These are phyloP conservation scores for Phaenicophaeus curvirostris DNA, from an alignment of 2,797 vertebrate genomes.

Conservation along the genomic window DNA sequence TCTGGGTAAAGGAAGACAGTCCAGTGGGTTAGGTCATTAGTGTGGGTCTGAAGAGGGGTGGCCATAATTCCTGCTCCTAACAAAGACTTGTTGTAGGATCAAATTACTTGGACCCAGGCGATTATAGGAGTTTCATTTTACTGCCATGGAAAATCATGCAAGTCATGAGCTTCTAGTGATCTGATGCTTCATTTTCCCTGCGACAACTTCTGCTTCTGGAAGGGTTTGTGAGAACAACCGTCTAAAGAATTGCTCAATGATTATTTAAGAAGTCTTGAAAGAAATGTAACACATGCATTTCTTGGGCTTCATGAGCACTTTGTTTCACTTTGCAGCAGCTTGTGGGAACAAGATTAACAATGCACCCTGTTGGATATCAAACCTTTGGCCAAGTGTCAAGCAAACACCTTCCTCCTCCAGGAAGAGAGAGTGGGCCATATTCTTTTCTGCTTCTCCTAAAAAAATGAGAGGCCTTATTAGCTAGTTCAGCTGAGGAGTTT, in stretches of 20 bases:
- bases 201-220: neutral
- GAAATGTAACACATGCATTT: fast-evolving
- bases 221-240: neutral
- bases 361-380: neutral
- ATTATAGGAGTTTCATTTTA: neutral
- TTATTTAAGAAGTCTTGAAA: neutral
- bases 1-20: neutral
- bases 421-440: fast-evolving
- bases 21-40: neutral
- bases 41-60: neutral
- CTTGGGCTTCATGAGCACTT: neutral
- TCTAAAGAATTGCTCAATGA: neutral
- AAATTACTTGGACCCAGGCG: neutral
- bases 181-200: neutral
- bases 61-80: neutral
- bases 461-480: neutral
- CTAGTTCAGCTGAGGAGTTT: neutral
- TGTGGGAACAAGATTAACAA: neutral
- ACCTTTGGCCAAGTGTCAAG: neutral
- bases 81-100: neutral
- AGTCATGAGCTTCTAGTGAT: neutral
- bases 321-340: neutral
- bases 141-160: neutral
- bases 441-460: neutral
- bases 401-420: neutral